Evolutionary conservation across 2,888 invertebrate species (phyloP).

Genomic region (Sarcophaga variegata): DNA sequence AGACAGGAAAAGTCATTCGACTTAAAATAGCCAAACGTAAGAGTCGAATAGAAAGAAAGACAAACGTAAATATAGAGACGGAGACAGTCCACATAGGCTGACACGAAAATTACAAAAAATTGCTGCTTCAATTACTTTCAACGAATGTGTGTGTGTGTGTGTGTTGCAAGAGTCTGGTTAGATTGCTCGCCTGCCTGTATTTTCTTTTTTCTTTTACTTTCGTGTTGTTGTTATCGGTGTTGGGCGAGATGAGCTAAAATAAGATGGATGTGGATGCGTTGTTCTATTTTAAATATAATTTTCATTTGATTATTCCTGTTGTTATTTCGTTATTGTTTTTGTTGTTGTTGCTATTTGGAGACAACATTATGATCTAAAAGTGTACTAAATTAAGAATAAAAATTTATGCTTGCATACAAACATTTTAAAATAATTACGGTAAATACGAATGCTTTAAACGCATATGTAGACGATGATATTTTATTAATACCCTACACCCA

Average conservation of each 20-base stretch:
- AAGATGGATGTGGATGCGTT: constrained; percentile 47
- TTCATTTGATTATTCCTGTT: constrained; percentile 44
- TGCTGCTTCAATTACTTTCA: constrained; percentile 30
- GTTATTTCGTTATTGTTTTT: constrained; percentile 26
- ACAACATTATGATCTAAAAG: constrained; percentile 44
- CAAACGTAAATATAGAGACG: not conserved
- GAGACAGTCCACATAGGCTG: constrained; percentile 6
- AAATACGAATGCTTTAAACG: not conserved
- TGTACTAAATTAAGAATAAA: not conserved
- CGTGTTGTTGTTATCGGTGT: too few species aligned
- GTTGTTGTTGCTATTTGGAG: constrained; percentile 53
- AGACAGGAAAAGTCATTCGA: constrained; percentile 67
- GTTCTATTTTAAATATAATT: constrained; percentile 62
- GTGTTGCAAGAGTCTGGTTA: constrained; percentile 45
- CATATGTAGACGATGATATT: not conserved
- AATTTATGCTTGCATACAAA: not conserved
- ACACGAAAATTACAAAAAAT: constrained; percentile 43
- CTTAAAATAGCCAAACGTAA: constrained; percentile 53
- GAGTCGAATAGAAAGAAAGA: not conserved
- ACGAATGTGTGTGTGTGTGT: constrained; percentile 2
- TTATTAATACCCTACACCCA: not conserved
- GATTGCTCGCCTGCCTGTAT: not conserved
- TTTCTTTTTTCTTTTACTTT: constrained; percentile 23
- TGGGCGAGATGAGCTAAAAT: constrained; percentile 29
- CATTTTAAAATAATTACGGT: not conserved